phyloP scores from a whole-genome alignment of 1,140 invertebrate species.

The Platyscapa corneri region DNA sequence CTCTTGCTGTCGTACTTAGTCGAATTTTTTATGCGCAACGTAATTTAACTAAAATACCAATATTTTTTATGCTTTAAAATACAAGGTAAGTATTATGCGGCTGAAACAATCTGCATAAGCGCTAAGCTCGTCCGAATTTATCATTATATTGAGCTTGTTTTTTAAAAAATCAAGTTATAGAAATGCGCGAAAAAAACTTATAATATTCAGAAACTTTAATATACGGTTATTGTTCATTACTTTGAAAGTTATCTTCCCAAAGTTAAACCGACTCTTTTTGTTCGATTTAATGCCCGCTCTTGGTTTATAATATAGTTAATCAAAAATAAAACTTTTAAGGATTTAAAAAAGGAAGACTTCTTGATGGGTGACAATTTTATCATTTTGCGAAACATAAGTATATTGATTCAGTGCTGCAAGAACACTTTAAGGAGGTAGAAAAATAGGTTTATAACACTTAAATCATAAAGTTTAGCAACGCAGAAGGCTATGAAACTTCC shows the following conservation, averaged over 20 bases:
- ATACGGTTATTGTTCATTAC: neutral
- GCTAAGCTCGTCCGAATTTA: neutral
- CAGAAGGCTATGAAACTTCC: slow-evolving; percentile 32
- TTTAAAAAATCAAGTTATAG: slow-evolving; percentile 4
- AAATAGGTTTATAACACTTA: slow-evolving; percentile 26
- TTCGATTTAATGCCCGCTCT: neutral
- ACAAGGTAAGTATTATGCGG: neutral
- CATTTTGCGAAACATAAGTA: neutral
- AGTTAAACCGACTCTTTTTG: neutral
- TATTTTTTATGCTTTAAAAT: neutral
- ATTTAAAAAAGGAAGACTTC: neutral
- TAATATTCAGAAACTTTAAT: neutral
- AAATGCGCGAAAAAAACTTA: neutral
- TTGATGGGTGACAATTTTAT: neutral
- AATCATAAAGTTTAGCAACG: slow-evolving; percentile 34
- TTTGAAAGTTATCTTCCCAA: too few relatives aligned
- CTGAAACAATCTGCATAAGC: neutral
- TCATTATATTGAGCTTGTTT: neutral
- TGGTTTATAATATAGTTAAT: neutral
- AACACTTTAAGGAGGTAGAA: neutral
- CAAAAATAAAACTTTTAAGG: neutral
- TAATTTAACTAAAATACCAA: neutral
- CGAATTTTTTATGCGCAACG: neutral
- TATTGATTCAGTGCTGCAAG: neutral
- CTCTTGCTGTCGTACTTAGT: too few relatives aligned